A percentile compares a stretch with the other conserved stretches of the same genome.
Evolutionary conservation across 2,113 vertebrate genomes (phyloP).

Genomic region (Oriolus oriolus): DNA sequence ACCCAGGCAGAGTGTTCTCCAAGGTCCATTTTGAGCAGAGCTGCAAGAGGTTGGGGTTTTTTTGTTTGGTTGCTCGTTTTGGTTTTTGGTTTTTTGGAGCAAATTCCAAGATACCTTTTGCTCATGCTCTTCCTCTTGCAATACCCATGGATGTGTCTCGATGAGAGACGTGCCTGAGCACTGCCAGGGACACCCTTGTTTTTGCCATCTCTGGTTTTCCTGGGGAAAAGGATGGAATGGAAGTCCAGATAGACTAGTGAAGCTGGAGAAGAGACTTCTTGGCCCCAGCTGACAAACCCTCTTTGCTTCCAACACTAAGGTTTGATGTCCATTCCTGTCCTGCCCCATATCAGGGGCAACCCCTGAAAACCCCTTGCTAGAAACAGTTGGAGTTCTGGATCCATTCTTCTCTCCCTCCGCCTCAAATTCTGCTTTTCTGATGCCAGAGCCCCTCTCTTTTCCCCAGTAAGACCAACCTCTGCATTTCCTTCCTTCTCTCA

Average conservation of each 20-base stretch:
- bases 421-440: not conserved
- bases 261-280: not conserved
- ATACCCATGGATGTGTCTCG: not conserved
- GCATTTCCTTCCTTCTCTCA: not conserved
- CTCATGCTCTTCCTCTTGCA: not conserved
- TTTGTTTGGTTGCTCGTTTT: not conserved
- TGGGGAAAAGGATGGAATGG: not conserved
- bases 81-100: not conserved
- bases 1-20: not conserved
- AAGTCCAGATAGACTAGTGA: not conserved
- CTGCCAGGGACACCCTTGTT: not conserved
- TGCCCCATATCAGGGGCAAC: fast-evolving
- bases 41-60: not conserved
- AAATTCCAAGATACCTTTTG: not conserved
- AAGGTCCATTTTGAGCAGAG: not conserved
- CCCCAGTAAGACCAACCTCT: not conserved
- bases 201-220: not conserved
- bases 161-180: not conserved
- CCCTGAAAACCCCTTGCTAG: not conserved
- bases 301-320: not conserved
- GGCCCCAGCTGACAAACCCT: not conserved
- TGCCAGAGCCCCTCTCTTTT: not conserved
- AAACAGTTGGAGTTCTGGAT: not conserved
- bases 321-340: not conserved
- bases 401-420: not conserved